Evolutionary conservation across 2,113 vertebrate genomes (phyloP), one percentile per base, ranked within the genome.

Genomic region (Alligator sinensis): DNA sequence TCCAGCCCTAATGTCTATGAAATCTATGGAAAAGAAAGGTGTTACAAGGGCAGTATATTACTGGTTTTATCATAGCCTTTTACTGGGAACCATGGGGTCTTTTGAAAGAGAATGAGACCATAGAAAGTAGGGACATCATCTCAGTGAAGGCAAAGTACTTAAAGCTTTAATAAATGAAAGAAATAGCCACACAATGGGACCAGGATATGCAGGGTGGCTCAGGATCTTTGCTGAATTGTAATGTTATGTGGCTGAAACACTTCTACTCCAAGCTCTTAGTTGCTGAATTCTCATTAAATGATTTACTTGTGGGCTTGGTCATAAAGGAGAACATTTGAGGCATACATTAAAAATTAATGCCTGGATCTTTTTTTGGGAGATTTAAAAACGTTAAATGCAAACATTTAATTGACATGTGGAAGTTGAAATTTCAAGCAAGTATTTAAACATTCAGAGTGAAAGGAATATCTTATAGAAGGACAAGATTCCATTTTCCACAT

Each of bases 271-370:
- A 68, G 30, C n/a, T 17, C 16, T 68, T 17, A 68, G 64, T 30
- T 68, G 64, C 28, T 68, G 64, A n/a, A 18, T 17, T 68, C 30
- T 68, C 64, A 27, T 68, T 9, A 18, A 68, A n/a, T 68, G 27
- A 15, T 30, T 30, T 17, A 27, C 64, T 68, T 3, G 28, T 4
- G 38, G 12, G 38, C 1, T 11, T 11, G 4, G 3, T 5, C 38
- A 54, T 74, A 27, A 2, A 0, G 54, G 14, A 3, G 28, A 2
- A 3, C 0, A 2, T 11, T 3, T 0, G 0, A 0, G 3, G 2
- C n/a, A 3, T 1, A 0, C 14, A 0, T 0, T 4, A 28, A 2
- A 21, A 19, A 1, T 34, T 28, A 27, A 34, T 5, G 0, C 0
- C 0, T 3, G 21, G 30, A 10, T 28, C 38, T 64, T 30, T 4